A percentile compares a stretch with the other conserved stretches of the same genome.
These are phyloP conservation scores for Decapterus maruadsi DNA, from an alignment of 2,797 vertebrate species.

Conservation along the genomic window DNA sequence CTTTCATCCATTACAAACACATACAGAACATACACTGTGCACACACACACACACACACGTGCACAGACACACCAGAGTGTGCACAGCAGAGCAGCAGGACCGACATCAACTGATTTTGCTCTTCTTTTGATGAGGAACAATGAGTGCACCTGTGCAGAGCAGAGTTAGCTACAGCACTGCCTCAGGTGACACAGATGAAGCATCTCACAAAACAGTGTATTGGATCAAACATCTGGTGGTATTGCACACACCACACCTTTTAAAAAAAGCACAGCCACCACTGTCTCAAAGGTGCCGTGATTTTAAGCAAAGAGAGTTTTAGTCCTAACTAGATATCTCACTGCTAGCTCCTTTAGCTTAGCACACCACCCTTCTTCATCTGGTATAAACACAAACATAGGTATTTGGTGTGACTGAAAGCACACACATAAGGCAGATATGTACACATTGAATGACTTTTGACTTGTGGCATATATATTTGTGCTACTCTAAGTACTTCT, in stretches of 20 bases:
- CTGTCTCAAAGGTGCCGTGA: constrained; percentile 55
- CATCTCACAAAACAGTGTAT: constrained; percentile 41
- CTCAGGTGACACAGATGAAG: constrained; percentile 73
- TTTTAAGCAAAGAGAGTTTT: constrained; percentile 60
- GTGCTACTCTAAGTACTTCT: constrained; percentile 50
- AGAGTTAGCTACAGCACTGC: constrained; percentile 51
- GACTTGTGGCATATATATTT: constrained; percentile 25
- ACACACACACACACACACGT: constrained; percentile 22
- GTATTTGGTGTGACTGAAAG: constrained; percentile 15
- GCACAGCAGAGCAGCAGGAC: constrained; percentile 64
- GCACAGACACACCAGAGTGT: constrained; percentile 29
- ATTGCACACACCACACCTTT: constrained; percentile 13
- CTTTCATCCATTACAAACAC: constrained; percentile 51
- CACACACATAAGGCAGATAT: background rate
- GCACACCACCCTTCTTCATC: constrained; percentile 10
- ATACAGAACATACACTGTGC: background rate
- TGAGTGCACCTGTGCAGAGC: constrained; percentile 72
- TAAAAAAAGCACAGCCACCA: constrained; percentile 42
- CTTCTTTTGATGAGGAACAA: constrained; percentile 73
- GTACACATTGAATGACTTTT: constrained; percentile 11
- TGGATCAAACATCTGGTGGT: constrained; percentile 71
- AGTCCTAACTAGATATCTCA: background rate
- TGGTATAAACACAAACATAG: constrained; percentile 17
- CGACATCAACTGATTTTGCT: constrained; percentile 51
- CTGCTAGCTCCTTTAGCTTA: constrained; percentile 1